A percentile compares a stretch with the other conserved stretches of the same genome.
Evolutionary conservation across 2,113 vertebrate species (phyloP).

Genomic region (Cebus imitator): DNA sequence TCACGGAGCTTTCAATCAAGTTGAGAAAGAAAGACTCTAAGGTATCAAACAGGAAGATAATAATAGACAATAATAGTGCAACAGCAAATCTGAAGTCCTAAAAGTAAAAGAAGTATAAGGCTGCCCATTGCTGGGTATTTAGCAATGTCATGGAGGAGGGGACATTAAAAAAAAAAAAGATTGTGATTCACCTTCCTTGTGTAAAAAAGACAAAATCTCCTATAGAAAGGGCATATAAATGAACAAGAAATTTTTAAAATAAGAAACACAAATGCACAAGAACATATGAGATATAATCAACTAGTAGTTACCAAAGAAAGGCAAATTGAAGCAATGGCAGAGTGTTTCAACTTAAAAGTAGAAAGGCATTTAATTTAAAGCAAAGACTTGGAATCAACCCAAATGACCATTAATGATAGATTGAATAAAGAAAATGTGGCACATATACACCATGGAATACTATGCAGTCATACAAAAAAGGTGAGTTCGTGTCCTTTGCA

Average conservation of each 20-base stretch:
- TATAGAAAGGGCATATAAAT: neutral
- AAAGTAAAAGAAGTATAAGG: neutral
- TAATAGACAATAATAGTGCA: neutral
- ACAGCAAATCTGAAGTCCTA: neutral
- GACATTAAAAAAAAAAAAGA: neutral
- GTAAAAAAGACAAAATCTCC: neutral
- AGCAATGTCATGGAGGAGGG: neutral
- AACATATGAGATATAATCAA: neutral
- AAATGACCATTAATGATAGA: too few relatives aligned
- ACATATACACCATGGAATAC: too few relatives aligned
- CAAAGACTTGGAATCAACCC: too few relatives aligned
- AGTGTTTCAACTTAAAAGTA: neutral
- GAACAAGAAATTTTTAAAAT: neutral
- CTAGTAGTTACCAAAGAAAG: neutral
- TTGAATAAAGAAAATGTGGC: too few relatives aligned
- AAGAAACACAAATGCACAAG: neutral
- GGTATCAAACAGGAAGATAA: neutral
- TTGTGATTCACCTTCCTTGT: neutral
- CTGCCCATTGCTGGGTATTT: neutral
- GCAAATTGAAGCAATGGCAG: neutral
- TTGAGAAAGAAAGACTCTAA: neutral
- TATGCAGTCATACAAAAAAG: too few relatives aligned
- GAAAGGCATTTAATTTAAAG: neutral
- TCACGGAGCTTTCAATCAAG: neutral
- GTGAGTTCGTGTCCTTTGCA: too few relatives aligned